Base-by-base conservation (phyloP, 2,113 vertebrate species). In the Ariopsis seemanni region DNA sequence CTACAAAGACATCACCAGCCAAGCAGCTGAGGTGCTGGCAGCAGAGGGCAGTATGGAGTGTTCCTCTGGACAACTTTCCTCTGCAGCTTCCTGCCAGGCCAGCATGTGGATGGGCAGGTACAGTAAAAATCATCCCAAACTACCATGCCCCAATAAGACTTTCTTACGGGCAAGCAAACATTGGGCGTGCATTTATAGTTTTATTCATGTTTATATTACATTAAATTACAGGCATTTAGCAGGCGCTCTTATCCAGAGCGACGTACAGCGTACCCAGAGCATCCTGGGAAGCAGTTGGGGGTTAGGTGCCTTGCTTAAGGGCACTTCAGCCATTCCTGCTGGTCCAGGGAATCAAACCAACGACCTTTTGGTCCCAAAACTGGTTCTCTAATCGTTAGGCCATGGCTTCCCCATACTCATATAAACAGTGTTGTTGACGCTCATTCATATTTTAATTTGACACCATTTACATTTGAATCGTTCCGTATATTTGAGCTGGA, bases 51-150 rank as follows among this genome's bases (percentile, higher is more conserved):
- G 94, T 84, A 93, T 93, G 30, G 95, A 95, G 91, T 96, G 94
- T 75, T 90, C 95, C 17, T 95, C 94, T 7, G 94, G 93, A 67
- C 95, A 88, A 90, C 91, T 95, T n/a, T 92, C 94, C 9, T 94
- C 96, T 85, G 90, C 94, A 62, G 94, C 96, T 2, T 96, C 97
- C 78, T 99, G 97, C 93, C 98, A 99, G 93, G 97, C 98, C 93
- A 99, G 97, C 94, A 93, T 99, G 92, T 98, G 97, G 97, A 99
- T 99, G 97, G 97, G 98, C 95, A 98, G 97, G 98, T 99, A 93
- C 42, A 89, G 60, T 52, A 55, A 69, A 82, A 20, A 62, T 12
- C 15, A 81, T 11, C 27, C 18, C 53, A 58, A 34, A 30, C 52
- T 57, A 57, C n/a, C 55, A 80, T 34, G 27, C 3, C 7, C 18